Percentiles rank a stretch among this genome's conserved stretches.
Conservation (phyloP, 2,888 invertebrate species). For the Trachelus stipa region DNA sequence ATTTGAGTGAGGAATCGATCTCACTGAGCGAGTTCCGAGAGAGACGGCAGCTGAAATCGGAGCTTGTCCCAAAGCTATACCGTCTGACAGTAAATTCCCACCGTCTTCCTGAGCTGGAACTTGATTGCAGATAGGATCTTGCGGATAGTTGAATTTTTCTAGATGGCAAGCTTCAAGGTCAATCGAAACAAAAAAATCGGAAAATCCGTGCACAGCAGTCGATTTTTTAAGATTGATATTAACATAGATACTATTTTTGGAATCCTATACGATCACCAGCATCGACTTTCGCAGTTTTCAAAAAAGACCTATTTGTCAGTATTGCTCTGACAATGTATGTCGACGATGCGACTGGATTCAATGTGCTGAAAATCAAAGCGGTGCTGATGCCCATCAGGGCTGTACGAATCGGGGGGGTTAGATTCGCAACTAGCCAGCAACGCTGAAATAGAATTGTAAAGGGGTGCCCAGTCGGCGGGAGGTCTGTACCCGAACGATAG, state of each 20-base stretch:
- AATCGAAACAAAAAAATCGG: too few species aligned
- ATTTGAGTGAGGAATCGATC: slow-evolving; percentile 33
- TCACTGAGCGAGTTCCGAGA: not conserved
- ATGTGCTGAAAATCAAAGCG: not conserved
- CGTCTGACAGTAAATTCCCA: not conserved
- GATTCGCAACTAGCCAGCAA: not conserved
- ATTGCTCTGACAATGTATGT: not conserved
- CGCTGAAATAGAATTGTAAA: not conserved
- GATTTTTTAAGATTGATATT: too few species aligned
- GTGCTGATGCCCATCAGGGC: not conserved
- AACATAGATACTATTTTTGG: too few species aligned
- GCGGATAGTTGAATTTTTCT: too few species aligned
- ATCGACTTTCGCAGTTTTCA: too few species aligned
- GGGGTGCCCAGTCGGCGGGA: not conserved
- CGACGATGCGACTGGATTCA: not conserved
- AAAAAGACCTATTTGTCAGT: not conserved
- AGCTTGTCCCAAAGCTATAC: too few species aligned
- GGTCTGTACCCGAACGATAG: not conserved
- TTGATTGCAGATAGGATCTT: not conserved
- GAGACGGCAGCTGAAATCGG: not conserved
- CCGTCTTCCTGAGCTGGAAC: not conserved
- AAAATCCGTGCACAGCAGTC: too few species aligned
- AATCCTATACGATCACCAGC: too few species aligned
- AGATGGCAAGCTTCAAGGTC: too few species aligned
- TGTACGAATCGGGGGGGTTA: not conserved